Conservation (phyloP, 2,888 invertebrate genomes). For the Drosophila flavopinicola region DNA sequence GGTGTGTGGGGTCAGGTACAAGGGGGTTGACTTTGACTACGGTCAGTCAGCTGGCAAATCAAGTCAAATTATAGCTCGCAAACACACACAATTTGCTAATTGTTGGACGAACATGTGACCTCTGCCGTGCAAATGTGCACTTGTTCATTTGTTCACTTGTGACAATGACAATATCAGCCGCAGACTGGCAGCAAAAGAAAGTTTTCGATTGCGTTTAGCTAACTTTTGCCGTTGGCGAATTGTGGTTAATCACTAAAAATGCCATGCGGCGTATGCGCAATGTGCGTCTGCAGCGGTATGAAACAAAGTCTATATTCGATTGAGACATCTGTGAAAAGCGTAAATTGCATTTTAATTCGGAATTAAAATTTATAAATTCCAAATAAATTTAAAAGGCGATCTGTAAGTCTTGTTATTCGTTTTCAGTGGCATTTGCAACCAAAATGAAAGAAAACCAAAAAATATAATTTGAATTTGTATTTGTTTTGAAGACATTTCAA, state of each 20-base stretch:
- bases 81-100: slow-evolving; percentile 55
- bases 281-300: neutral
- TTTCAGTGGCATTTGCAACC: too few relatives aligned
- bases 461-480: too few relatives aligned
- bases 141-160: too few relatives aligned
- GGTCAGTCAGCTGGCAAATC: slow-evolving; percentile 60
- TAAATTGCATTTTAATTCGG: too few relatives aligned
- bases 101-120: slow-evolving; percentile 46
- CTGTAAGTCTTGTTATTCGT: too few relatives aligned
- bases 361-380: too few relatives aligned
- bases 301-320: too few relatives aligned
- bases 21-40: slow-evolving; percentile 33
- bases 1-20: neutral
- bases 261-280: slow-evolving; percentile 60
- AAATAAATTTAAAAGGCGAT: too few relatives aligned
- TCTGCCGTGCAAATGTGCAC: slow-evolving; percentile 14
- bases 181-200: slow-evolving; percentile 3
- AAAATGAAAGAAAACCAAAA: too few relatives aligned
- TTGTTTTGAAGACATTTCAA: too few relatives aligned
- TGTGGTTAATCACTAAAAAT: slow-evolving; percentile 19
- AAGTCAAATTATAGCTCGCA: slow-evolving; percentile 64
- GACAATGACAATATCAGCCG: slow-evolving; percentile 4
- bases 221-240: slow-evolving; percentile 17
- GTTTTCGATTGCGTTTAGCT: slow-evolving; percentile 6
- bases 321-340: too few relatives aligned